Percentiles rank a stretch among this genome's conserved stretches.
Evolutionary conservation across 2,113 vertebrate genomes (phyloP).

Genomic region (Pycnonotus jocosus): DNA sequence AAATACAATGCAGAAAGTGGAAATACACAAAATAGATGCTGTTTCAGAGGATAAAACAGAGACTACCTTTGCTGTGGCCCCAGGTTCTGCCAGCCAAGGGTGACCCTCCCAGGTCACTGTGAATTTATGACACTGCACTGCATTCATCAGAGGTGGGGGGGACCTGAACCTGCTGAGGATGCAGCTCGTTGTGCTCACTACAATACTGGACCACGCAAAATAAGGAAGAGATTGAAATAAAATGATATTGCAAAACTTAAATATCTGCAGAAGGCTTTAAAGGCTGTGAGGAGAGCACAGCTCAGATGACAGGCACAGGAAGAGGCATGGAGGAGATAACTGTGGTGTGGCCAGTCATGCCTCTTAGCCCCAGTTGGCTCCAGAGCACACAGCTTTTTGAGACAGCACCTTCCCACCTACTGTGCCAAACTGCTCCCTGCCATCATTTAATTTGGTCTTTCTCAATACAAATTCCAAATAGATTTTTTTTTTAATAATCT

Average conservation of each 20-base stretch:
- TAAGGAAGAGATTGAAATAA: not conserved
- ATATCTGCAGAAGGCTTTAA: not conserved
- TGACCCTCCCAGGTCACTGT: not conserved
- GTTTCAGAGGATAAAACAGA: not conserved
- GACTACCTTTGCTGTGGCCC: not conserved
- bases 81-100: not conserved
- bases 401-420: not conserved
- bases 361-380: not conserved
- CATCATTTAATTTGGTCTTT: not conserved
- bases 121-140: not conserved
- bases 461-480: not conserved
- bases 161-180: not conserved
- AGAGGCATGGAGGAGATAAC: fast-evolving
- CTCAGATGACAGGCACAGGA: not conserved
- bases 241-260: not conserved
- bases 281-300: not conserved
- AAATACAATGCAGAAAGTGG: not conserved
- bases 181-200: not conserved
- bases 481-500: not conserved
- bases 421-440: not conserved
- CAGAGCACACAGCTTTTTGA: not conserved
- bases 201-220: not conserved
- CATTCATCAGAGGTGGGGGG: not conserved
- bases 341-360: fast-evolving
- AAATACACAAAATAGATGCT: not conserved